These are phyloP conservation scores for Stenchaetothrips biformis DNA, from an alignment of 2,888 invertebrate genomes.

Conservation along the genomic window DNA sequence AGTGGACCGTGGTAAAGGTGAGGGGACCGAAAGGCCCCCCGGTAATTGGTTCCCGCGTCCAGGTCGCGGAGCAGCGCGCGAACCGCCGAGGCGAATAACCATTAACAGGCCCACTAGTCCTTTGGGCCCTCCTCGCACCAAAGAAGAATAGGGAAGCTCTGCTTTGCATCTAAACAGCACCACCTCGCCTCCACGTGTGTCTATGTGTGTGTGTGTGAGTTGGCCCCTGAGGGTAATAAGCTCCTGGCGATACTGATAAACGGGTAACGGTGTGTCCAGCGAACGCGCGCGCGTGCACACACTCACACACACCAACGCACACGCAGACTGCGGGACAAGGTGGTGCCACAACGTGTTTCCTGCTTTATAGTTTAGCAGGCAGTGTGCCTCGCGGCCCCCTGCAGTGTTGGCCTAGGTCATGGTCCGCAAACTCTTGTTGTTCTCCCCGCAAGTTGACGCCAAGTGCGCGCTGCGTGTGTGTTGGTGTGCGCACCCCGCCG, in stretches of 20 bases:
- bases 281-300: not conserved
- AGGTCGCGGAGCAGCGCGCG: not conserved
- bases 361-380: not conserved
- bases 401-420: not conserved
- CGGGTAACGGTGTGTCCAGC: not conserved
- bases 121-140: not conserved
- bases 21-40: too few species aligned
- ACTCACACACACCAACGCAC: too few species aligned
- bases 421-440: not conserved
- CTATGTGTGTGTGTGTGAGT: not conserved
- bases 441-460: too few species aligned
- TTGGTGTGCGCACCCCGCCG: too few species aligned
- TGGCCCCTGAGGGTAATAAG: not conserved
- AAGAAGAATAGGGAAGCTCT: constrained; percentile 12
- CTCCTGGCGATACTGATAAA: constrained; percentile 3
- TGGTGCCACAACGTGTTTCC: too few species aligned
- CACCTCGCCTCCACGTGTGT: too few species aligned
- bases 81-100: constrained; percentile 2
- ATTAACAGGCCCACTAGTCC: constrained; percentile 7
- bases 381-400: not conserved
- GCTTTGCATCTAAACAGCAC: constrained; percentile 14
- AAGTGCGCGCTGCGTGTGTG: too few species aligned
- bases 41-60: constrained; percentile 1
- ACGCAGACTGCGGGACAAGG: too few species aligned
- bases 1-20: constrained; percentile 1